Base-by-base conservation (phyloP, 2,113 vertebrate genomes). In the Dasypus novemcinctus region DNA sequence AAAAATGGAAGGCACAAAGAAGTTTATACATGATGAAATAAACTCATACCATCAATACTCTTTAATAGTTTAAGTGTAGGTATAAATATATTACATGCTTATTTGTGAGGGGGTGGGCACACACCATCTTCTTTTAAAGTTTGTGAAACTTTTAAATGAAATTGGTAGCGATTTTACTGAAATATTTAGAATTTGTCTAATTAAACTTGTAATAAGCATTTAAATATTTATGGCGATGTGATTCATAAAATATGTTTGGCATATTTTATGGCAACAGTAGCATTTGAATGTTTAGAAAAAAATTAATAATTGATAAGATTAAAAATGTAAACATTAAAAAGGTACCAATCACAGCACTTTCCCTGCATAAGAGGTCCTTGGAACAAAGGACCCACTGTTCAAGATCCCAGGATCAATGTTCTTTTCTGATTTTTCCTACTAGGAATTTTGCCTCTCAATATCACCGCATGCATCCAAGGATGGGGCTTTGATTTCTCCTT, bases 161-260 rank as follows among this genome's bases (percentile, higher is more conserved):
- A 90, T 43, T 63, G 18, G 59, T 27, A 36, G 33, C 79, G 5
- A 85, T 81, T 83, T 75, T 83, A 92, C 10, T 57, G 43, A 96
- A 92, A 90, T 87, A 82, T 76, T 92, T 90, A 80, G 38, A 72
- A 23, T 78, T 46, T 59, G 8, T 69, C 41, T 82, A 72, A 49
- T 41, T 94, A 38, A 36, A 69, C 72, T 68, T 91, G 46, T 91
- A 72, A 49, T 69, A 46, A 81, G n/a, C 11, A 83, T 63, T 83
- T 94, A 86, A 93, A 79, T 76, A 82, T 41, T 63, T 88, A 21
- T 85, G 25, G 18, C 85, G 38, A 93, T 78, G 78, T 85, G n/a
- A 93, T 89, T 89, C 41, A 82, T 91, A 54, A 89, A 54, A 21
- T 27, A 57, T 46, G 21, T 46, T 78, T 69, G 43, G 36, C 33